Percentiles rank a stretch among this genome's conserved stretches.
Evolutionary conservation across 2,888 invertebrate species (phyloP).

Genomic region (Trissoscelio sp.): DNA sequence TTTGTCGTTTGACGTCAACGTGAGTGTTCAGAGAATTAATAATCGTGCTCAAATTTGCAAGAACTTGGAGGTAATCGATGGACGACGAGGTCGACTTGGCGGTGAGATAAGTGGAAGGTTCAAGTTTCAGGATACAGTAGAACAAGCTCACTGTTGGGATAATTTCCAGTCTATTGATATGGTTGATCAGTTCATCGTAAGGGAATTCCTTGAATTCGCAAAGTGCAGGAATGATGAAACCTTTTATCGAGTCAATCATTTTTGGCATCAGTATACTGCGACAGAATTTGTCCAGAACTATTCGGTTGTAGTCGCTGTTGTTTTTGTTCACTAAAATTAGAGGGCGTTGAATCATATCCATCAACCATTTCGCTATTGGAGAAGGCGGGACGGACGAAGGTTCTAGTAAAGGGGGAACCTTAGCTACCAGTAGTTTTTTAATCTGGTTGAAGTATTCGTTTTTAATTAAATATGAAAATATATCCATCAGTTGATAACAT

Average conservation of each 20-base stretch:
- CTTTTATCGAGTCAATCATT: constrained; percentile 88
- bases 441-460: constrained; percentile 89
- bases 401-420: constrained; percentile 87
- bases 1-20: constrained; percentile 84
- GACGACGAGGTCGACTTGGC: constrained; percentile 68
- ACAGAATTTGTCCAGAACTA: constrained; percentile 86
- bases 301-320: constrained; percentile 84
- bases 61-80: constrained; percentile 84
- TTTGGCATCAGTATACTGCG: constrained; percentile 87
- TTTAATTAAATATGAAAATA: constrained; percentile 79
- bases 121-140: constrained; percentile 88
- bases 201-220: constrained; percentile 84
- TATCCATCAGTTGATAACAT: constrained; percentile 80
- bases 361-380: constrained; percentile 88
- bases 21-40: constrained; percentile 84
- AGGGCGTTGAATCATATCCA: constrained; percentile 91
- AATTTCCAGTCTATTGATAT: constrained; percentile 82
- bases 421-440: constrained; percentile 88
- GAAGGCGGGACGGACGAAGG: constrained; percentile 89
- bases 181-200: constrained; percentile 84
- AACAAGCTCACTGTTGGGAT: constrained; percentile 87
- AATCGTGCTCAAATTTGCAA: constrained; percentile 84
- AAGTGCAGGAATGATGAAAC: constrained; percentile 89
- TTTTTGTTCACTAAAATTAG: constrained; percentile 85
- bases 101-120: constrained; percentile 86